Conservation (phyloP, 2,797 vertebrate species). For the Pseudopleuronectes americanus region DNA sequence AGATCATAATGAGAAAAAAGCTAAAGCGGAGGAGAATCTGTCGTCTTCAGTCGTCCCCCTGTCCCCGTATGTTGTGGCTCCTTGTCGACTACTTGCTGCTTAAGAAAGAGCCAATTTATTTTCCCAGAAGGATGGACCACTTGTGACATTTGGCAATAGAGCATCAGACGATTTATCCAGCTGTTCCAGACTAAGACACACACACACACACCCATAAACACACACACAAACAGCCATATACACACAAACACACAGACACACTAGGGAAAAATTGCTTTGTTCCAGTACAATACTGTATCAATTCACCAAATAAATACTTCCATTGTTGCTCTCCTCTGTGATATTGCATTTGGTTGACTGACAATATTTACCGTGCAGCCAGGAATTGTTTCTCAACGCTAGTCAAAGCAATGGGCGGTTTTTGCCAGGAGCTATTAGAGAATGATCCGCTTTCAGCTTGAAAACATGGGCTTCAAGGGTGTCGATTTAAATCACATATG, state of each 20-base stretch:
- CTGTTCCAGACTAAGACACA: slow-evolving; percentile 57
- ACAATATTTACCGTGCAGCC: slow-evolving; percentile 62
- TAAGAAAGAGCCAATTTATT: slow-evolving; percentile 81
- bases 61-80: slow-evolving; percentile 69
- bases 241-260: slow-evolving; percentile 16
- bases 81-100: slow-evolving; percentile 69
- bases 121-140: slow-evolving; percentile 73
- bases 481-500: slow-evolving; percentile 53
- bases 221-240: slow-evolving; percentile 8
- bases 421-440: slow-evolving; percentile 60
- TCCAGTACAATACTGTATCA: slow-evolving; percentile 42
- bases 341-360: slow-evolving; percentile 55
- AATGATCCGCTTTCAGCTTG: slow-evolving; percentile 57
- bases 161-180: slow-evolving; percentile 72
- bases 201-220: slow-evolving; percentile 20
- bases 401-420: slow-evolving; percentile 59
- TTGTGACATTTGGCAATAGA: slow-evolving; percentile 80
- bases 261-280: slow-evolving; percentile 28
- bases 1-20: slow-evolving; percentile 76
- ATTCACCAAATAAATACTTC: slow-evolving; percentile 41
- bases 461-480: slow-evolving; percentile 52
- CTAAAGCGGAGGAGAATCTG: slow-evolving; percentile 63
- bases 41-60: slow-evolving; percentile 67
- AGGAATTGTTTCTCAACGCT: slow-evolving; percentile 53
- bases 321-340: slow-evolving; percentile 31